These are phyloP conservation scores for Sardina pilchardus DNA, from an alignment of 2,113 vertebrate species.

Conservation along the genomic window DNA sequence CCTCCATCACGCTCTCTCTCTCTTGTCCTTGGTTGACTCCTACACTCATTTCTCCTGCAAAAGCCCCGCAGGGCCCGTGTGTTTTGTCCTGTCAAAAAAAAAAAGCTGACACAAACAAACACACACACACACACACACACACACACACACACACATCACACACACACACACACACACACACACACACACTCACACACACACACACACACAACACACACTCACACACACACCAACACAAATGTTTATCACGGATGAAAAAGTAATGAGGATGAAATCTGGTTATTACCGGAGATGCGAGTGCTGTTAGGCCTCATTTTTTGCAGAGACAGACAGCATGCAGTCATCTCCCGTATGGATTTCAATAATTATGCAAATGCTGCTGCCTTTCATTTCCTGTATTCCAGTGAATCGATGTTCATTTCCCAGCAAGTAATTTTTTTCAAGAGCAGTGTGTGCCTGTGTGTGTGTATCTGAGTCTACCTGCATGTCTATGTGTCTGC, in stretches of 20 bases:
- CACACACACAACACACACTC: neutral
- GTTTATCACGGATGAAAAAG: neutral
- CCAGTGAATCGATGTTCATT: neutral
- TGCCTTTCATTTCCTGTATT: neutral
- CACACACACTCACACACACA: neutral
- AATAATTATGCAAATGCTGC: slow-evolving; percentile 22
- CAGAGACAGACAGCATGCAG: neutral
- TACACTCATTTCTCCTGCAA: neutral
- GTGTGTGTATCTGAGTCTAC: slow-evolving; percentile 20
- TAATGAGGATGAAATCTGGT: slow-evolving; percentile 4
- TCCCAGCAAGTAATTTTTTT: neutral
- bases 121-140: neutral
- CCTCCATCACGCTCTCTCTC: neutral
- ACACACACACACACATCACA: neutral
- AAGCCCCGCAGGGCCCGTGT: neutral
- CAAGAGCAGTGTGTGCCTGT: neutral
- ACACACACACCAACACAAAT: neutral
- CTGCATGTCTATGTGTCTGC: neutral
- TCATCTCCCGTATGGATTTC: slow-evolving; percentile 13
- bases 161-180: neutral
- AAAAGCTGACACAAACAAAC: neutral
- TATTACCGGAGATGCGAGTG: neutral
- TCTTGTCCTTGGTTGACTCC: neutral
- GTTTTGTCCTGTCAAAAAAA: neutral
- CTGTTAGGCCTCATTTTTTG: slow-evolving; percentile 4